Percentiles rank a stretch among this genome's conserved stretches.
Evolutionary conservation across 1,140 invertebrate species (phyloP).

Genomic region (Zelostemma sp.): DNA sequence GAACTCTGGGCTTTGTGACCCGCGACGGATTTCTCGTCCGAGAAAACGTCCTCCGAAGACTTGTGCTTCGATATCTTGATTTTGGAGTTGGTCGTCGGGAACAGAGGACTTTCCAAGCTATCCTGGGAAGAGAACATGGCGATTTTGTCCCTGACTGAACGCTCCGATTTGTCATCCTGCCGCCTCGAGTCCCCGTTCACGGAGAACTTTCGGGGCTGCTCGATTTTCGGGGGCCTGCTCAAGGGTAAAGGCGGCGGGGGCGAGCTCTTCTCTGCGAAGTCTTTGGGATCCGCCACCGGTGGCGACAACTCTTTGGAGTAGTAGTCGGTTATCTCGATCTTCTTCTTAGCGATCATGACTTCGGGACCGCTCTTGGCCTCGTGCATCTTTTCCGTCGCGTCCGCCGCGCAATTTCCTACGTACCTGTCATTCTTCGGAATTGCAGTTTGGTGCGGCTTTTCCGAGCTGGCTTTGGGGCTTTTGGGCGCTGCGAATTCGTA

Average conservation of each 20-base stretch:
- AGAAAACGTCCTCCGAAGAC: constrained; percentile 72
- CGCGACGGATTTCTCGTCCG: constrained; percentile 44
- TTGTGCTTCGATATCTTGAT: constrained; percentile 63
- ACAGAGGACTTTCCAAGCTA: constrained; percentile 55
- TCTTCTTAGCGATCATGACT: constrained; percentile 50
- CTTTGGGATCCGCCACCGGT: constrained; percentile 16
- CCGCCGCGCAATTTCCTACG: background rate
- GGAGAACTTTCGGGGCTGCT: constrained; percentile 51
- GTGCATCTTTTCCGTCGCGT: background rate
- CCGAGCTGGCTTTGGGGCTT: constrained; percentile 8
- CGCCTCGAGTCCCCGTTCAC: constrained; percentile 66
- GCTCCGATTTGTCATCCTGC: constrained; percentile 82
- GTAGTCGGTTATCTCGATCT: constrained; percentile 55
- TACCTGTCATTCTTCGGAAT: background rate
- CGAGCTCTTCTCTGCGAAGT: constrained; percentile 23
- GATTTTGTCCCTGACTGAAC: constrained; percentile 87
- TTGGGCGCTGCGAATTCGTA: constrained; percentile 49
- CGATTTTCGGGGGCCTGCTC: constrained; percentile 59
- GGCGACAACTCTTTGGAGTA: constrained; percentile 44
- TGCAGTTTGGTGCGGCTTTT: too few species aligned
- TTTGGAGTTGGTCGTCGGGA: constrained; percentile 34
- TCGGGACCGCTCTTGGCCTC: constrained; percentile 14
- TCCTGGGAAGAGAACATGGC: constrained; percentile 82
- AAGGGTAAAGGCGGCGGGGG: constrained; percentile 64
- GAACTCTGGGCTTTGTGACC: constrained; percentile 32